Percentiles rank a stretch among this genome's conserved stretches.
Evolutionary conservation across 2,113 vertebrate species (phyloP).

Genomic region (Pollimyrus isidori): DNA sequence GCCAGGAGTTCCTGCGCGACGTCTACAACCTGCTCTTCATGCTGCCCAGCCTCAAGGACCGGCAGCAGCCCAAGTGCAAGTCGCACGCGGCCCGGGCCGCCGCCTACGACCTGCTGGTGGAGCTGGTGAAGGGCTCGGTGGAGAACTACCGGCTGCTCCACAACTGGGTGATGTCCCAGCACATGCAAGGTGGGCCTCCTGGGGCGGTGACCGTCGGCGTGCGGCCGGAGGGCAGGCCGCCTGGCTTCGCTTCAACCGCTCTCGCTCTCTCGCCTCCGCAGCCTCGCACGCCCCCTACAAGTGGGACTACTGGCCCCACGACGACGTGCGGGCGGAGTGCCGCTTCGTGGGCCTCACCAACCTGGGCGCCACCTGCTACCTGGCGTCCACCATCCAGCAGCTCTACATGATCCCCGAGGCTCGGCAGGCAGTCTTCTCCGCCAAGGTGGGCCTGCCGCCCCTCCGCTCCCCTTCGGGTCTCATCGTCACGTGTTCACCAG

Average conservation of each 20-base stretch:
- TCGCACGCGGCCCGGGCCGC: conserved; percentile 91
- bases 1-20: conserved; percentile 96
- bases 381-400: conserved; percentile 97
- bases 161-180: conserved; percentile 99
- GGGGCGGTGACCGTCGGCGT: background rate
- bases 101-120: conserved; percentile 92
- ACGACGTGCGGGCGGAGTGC: conserved; percentile 92
- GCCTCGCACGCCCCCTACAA: conserved; percentile 97
- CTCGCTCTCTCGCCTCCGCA: conserved; percentile 33
- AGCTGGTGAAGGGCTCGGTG: conserved; percentile 92
- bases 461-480: background rate
- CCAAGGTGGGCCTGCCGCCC: conserved; percentile 66
- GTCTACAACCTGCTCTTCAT: conserved; percentile 94
- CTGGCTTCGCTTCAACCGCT: background rate
- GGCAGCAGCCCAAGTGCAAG: conserved; percentile 94
- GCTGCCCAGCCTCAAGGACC: conserved; percentile 89
- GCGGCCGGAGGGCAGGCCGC: no score
- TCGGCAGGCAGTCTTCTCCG: conserved; percentile 93
- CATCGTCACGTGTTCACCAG: background rate
- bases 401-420: conserved; percentile 98
- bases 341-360: conserved; percentile 95
- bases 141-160: conserved; percentile 97
- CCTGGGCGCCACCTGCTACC: conserved; percentile 92
- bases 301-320: conserved; percentile 99
- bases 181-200: conserved; percentile 87